Conservation (phyloP, 2,888 invertebrate genomes). For the Apotomis turbidana region DNA sequence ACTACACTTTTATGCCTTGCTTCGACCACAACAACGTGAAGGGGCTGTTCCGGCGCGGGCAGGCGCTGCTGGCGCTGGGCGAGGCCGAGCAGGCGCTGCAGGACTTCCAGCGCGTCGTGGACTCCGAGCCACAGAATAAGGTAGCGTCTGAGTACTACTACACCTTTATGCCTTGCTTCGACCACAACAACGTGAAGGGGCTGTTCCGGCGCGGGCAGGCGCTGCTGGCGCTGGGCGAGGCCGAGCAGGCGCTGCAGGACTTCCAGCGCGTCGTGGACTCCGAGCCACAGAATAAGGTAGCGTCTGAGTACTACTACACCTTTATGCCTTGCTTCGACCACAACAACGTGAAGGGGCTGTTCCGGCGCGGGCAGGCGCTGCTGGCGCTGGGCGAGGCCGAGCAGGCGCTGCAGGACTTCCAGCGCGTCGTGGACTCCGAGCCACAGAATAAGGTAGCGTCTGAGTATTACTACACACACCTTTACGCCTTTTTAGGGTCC, state of each 20-base stretch:
- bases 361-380: constrained; percentile 93
- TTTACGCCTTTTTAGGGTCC: too few species aligned
- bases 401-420: constrained; percentile 90
- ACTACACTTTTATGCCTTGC: constrained; percentile 46
- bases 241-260: constrained; percentile 89
- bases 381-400: constrained; percentile 90
- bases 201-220: constrained; percentile 95
- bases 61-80: constrained; percentile 89
- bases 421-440: constrained; percentile 89
- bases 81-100: constrained; percentile 90
- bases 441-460: constrained; percentile 82
- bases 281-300: constrained; percentile 87
- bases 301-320: too few species aligned
- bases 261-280: constrained; percentile 90
- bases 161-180: constrained; percentile 67
- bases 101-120: constrained; percentile 90
- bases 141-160: too few species aligned
- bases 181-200: constrained; percentile 93
- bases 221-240: constrained; percentile 88
- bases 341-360: constrained; percentile 94
- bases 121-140: constrained; percentile 89
- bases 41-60: constrained; percentile 94
- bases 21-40: constrained; percentile 92
- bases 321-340: constrained; percentile 80
- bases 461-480: too few species aligned